Evolutionary conservation across 2,797 vertebrate species (phyloP).

Genomic region (Clarias fuscus): DNA sequence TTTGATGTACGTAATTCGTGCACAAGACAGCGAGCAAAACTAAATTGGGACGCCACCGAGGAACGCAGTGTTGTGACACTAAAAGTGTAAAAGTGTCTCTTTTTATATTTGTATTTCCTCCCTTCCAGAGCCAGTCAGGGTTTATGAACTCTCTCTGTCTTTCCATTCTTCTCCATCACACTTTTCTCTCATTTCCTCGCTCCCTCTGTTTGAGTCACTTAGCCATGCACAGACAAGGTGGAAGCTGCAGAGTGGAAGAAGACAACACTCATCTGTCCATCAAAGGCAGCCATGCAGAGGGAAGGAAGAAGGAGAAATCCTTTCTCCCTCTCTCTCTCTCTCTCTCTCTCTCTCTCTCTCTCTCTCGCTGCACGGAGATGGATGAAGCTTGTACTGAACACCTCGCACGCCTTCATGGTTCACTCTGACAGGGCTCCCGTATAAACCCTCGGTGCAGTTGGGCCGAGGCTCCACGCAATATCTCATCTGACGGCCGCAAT

Average conservation of each 20-base stretch:
- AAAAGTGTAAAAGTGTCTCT: conserved; percentile 66
- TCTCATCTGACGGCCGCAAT: not conserved
- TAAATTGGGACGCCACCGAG: conserved; percentile 62
- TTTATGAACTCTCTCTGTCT: not conserved
- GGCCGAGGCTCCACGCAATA: not conserved
- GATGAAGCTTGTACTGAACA: not conserved
- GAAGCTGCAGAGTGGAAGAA: conserved; percentile 45
- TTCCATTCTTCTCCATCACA: not conserved
- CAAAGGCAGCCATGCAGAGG: conserved; percentile 39
- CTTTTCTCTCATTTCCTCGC: not conserved
- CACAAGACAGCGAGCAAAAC: conserved; percentile 43
- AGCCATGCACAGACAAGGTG: conserved; percentile 50
- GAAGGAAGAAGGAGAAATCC: conserved; percentile 9
- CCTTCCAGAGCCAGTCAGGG: conserved; percentile 28
- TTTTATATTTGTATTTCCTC: conserved; percentile 49
- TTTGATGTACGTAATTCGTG: not conserved
- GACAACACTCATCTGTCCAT: conserved; percentile 54
- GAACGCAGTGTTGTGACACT: conserved; percentile 63
- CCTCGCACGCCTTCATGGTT: conserved; percentile 17
- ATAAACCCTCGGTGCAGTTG: not conserved
- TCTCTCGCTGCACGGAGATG: not conserved
- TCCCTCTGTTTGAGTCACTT: conserved; percentile 28
- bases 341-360: not conserved
- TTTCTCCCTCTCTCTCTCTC: not conserved
- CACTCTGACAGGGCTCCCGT: conserved; percentile 1